Base-by-base conservation (phyloP, 2,113 vertebrate genomes). In the Carlito syrichta region DNA sequence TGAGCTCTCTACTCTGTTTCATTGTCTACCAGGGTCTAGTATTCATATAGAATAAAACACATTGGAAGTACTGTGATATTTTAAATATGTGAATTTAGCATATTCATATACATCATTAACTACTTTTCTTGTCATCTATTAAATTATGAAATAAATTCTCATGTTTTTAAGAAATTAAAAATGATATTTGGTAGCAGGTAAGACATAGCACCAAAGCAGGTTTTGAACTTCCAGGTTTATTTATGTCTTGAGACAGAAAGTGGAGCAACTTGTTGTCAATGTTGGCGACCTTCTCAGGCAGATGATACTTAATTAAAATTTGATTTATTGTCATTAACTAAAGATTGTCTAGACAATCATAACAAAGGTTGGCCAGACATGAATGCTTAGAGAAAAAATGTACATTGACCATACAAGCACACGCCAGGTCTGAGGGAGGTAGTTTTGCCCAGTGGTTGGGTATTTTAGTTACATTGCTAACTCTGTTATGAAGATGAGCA, bases 401-500 rank as follows among this genome's bases (percentile, higher is more conserved):
- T 22, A 30, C 12, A 69, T 32, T n/a, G 16, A n/a, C 1, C 78
- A 23, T 50, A 7, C 8, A 63, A 88, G 17, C 16, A 19, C 27
- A n/a, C 14, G 6, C 12, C 13, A 43, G 50, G 2, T n/a, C 6
- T 54, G 14, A 56, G 6, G 2, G 2, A 0, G 6, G 2, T 1
- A 0, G 1, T 52, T 52, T 56, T 22, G 9, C 7, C 0, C 40
- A 27, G 6, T 4, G 2, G 1, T 2, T 60, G 32, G 22, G 7
- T n/a, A 76, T 50, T 54, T 1, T 2, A 3, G 12, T 22, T 1
- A n/a, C 16, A 27, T 0, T 50, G 71, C 4, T 30, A 73, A 45
- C 7, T 43, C 17, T 60, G 12, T 56, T 43, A 43, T 32, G 4
- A 19, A 89, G 40, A 66, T 32, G 16, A 79, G 2, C 16, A 52